Evolutionary conservation across 2,888 invertebrate species (phyloP).

Genomic region (Leptinotarsa tumamoca): DNA sequence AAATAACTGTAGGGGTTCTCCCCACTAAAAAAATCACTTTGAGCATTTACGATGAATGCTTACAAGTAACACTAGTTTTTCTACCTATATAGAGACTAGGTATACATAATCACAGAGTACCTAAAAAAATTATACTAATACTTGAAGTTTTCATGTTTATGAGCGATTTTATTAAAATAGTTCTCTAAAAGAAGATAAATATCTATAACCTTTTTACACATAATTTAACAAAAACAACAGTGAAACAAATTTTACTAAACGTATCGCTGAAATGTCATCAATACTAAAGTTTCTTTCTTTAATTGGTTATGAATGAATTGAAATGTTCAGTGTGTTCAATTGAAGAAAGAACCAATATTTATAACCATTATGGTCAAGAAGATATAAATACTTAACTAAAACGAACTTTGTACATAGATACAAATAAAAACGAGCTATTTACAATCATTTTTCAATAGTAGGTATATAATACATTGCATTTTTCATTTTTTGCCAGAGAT

Average conservation of each 20-base stretch:
- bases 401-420: slow-evolving; percentile 43
- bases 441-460: slow-evolving; percentile 42
- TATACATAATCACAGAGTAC: slow-evolving; percentile 65
- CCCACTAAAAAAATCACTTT: background rate
- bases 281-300: slow-evolving; percentile 3
- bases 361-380: background rate
- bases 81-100: slow-evolving; percentile 61
- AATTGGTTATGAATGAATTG: background rate
- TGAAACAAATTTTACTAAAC: slow-evolving; percentile 43
- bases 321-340: background rate
- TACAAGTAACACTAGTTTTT: slow-evolving; percentile 61
- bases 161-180: slow-evolving; percentile 40
- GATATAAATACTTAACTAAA: slow-evolving; percentile 30
- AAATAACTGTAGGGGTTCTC: background rate
- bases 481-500: slow-evolving; percentile 30
- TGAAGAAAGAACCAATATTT: background rate
- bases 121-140: slow-evolving; percentile 58
- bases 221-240: slow-evolving; percentile 40
- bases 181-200: slow-evolving; percentile 42
- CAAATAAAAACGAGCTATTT: slow-evolving; percentile 48
- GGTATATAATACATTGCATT: slow-evolving; percentile 41
- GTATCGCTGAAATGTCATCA: slow-evolving; percentile 34
- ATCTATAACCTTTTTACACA: slow-evolving; percentile 46
- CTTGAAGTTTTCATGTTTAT: slow-evolving; percentile 32
- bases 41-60: slow-evolving; percentile 36